These are phyloP conservation scores for Brotula barbata DNA, from an alignment of 2,797 vertebrate genomes.

Conservation along the genomic window DNA sequence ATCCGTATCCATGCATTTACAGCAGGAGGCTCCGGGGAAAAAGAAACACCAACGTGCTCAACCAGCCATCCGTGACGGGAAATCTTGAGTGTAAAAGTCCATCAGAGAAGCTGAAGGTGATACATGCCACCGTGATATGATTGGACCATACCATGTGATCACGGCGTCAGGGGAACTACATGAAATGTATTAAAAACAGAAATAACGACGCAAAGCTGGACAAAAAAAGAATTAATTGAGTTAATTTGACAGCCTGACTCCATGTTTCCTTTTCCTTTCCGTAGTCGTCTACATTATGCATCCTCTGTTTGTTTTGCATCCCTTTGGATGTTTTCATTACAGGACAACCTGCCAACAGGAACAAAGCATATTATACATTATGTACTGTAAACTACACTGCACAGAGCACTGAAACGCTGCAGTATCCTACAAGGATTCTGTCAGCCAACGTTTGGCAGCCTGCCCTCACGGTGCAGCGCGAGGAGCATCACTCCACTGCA, in stretches of 20 bases:
- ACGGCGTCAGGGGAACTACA: slow-evolving; percentile 5
- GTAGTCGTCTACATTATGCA: no score
- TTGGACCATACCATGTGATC: no score
- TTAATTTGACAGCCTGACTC: no score
- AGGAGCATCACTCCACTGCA: slow-evolving; percentile 11
- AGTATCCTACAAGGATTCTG: slow-evolving; percentile 19
- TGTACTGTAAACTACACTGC: slow-evolving; percentile 21
- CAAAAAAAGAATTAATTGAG: no score
- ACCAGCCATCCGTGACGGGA: neutral
- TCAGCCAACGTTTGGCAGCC: slow-evolving; percentile 17
- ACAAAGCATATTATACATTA: neutral
- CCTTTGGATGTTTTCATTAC: slow-evolving; percentile 12
- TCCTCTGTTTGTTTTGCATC: no score
- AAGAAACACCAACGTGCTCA: neutral
- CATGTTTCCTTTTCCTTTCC: no score
- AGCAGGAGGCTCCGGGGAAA: neutral
- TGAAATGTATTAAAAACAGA: slow-evolving; percentile 5
- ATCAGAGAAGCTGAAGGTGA: neutral
- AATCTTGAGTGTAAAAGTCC: neutral
- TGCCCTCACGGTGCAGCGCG: slow-evolving; percentile 13
- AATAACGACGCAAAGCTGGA: neutral
- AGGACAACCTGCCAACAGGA: slow-evolving; percentile 8
- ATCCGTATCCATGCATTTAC: slow-evolving; percentile 2
- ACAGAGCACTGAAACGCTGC: slow-evolving; percentile 4
- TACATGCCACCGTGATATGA: neutral